Conservation (phyloP, 2,888 invertebrate species). For the Cetonia aurata region DNA sequence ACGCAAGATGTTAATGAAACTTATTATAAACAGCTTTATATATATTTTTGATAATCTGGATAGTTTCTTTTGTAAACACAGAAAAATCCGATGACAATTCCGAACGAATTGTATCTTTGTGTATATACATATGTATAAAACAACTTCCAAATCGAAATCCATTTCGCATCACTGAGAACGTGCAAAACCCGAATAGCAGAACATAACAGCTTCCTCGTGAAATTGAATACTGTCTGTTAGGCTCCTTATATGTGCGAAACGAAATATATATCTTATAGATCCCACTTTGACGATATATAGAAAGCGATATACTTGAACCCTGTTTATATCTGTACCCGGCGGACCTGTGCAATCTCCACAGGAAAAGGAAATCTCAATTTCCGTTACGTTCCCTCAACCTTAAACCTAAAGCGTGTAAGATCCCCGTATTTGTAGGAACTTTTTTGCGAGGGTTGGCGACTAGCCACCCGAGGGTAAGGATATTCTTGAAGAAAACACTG, state of each 20-base stretch:
- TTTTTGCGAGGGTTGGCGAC: slow-evolving; percentile 13
- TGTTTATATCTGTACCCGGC: slow-evolving; percentile 17
- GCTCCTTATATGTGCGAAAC: not conserved
- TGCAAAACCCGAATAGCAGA: not conserved
- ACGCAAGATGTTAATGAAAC: too few relatives aligned
- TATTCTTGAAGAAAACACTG: too few relatives aligned
- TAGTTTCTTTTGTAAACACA: too few relatives aligned
- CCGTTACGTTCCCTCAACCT: not conserved
- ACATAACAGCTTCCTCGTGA: not conserved
- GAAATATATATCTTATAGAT: not conserved
- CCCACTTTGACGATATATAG: not conserved
- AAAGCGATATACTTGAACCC: slow-evolving; percentile 20
- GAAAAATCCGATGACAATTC: not conserved
- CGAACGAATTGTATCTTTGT: not conserved
- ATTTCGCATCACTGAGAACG: not conserved
- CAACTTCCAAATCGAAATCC: not conserved
- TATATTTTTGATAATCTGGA: too few relatives aligned
- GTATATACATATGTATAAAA: not conserved
- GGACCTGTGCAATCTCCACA: slow-evolving; percentile 9
- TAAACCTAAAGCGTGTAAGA: not conserved
- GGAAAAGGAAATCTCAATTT: slow-evolving; percentile 27
- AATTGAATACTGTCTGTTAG: slow-evolving; percentile 7
- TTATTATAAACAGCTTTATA: too few relatives aligned
- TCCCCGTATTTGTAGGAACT: not conserved
- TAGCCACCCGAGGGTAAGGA: not conserved